Conservation (phyloP, 37 sponge, comb jelly and placozoan genomes). For the Axinella damicornis region DNA sequence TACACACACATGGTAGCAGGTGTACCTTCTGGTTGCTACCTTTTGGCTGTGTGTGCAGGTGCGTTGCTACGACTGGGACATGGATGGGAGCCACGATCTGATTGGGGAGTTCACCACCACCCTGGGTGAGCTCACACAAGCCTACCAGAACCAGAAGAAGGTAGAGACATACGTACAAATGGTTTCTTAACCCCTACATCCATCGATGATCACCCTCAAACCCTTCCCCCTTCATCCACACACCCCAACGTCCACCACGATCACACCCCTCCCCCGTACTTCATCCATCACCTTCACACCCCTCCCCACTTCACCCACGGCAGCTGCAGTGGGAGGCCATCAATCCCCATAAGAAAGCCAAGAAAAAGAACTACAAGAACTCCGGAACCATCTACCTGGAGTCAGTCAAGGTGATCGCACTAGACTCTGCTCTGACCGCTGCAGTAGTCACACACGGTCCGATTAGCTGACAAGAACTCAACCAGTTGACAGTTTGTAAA, state of each 20-base stretch:
- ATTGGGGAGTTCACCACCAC: constrained; percentile 83
- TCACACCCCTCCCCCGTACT: too few relatives aligned
- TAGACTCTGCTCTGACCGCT: too few relatives aligned
- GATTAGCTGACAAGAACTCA: too few relatives aligned
- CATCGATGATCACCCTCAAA: too few relatives aligned
- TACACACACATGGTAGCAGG: too few relatives aligned
- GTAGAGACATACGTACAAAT: not conserved
- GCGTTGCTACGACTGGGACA: constrained; percentile 90
- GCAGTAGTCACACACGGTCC: too few relatives aligned
- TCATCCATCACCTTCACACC: too few relatives aligned
- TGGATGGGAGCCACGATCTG: constrained; percentile 81
- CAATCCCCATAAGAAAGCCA: constrained; percentile 65
- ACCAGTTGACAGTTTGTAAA: too few relatives aligned
- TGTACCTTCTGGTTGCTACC: too few relatives aligned
- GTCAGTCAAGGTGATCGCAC: not conserved
- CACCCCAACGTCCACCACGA: too few relatives aligned
- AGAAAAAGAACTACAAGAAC: constrained; percentile 83
- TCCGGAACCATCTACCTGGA: constrained; percentile 19
- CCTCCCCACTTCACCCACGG: not conserved
- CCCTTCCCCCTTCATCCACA: too few relatives aligned
- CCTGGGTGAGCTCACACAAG: constrained; percentile 46
- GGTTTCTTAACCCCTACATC: too few relatives aligned
- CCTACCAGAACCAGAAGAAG: not conserved
- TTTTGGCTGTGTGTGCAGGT: constrained; percentile 70
- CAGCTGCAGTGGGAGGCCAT: constrained; percentile 62